These are phyloP conservation scores for Neosilurus hyrtlii DNA, from an alignment of 2,797 vertebrate genomes.

Conservation along the genomic window DNA sequence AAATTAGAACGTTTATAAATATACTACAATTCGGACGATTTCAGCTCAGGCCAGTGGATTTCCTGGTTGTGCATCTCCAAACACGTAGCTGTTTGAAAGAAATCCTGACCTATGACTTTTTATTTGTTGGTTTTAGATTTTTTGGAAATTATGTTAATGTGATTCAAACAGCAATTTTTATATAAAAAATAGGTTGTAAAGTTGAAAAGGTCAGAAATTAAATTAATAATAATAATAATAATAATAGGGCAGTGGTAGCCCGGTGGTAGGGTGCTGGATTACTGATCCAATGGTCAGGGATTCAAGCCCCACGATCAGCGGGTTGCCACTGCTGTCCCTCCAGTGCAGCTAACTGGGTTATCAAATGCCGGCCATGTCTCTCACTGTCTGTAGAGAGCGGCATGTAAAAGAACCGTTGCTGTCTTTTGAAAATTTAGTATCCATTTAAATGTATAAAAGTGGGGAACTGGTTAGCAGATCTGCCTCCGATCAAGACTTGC, in stretches of 20 bases:
- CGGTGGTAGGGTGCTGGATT: too few species aligned
- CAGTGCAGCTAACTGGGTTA: too few species aligned
- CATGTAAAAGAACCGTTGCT: too few species aligned
- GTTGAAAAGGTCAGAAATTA: background rate
- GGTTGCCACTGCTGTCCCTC: too few species aligned
- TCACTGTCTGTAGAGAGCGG: too few species aligned
- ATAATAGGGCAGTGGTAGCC: too few species aligned
- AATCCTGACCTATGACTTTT: background rate
- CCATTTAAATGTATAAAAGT: background rate
- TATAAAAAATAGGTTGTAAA: background rate
- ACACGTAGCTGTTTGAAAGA: background rate
- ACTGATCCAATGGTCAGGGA: too few species aligned
- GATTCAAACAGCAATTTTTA: background rate
- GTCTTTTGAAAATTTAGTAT: background rate
- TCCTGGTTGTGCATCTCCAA: background rate
- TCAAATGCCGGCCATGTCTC: too few species aligned
- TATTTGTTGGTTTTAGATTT: background rate
- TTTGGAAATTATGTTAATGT: background rate
- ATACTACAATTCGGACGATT: background rate
- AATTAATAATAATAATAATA: background rate
- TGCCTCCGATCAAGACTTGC: too few species aligned
- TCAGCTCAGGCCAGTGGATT: background rate
- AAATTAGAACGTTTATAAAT: conserved; percentile 9
- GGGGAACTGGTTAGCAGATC: too few species aligned
- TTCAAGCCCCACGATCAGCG: too few species aligned